These are phyloP conservation scores for Chamaetylas fuelleborni DNA, from an alignment of 2,113 vertebrate species.

Conservation along the genomic window DNA sequence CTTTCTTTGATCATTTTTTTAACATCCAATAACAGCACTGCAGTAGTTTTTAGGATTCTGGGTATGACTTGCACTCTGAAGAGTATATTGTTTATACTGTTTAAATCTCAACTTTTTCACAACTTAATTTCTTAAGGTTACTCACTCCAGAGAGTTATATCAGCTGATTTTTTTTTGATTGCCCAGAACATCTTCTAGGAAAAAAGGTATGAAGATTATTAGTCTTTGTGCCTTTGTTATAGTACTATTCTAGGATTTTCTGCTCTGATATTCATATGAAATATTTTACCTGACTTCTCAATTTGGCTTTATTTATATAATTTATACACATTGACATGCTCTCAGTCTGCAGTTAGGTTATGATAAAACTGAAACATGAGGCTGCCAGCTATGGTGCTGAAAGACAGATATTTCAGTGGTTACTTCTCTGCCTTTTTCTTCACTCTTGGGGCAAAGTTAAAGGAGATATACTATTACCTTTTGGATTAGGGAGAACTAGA, in stretches of 20 bases:
- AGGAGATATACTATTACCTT: not conserved
- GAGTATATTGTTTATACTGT: not conserved
- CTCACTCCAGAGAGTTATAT: not conserved
- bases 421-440: not conserved
- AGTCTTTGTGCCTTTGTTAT: not conserved
- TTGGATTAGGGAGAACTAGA: not conserved
- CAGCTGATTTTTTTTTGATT: not conserved
- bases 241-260: not conserved
- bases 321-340: not conserved
- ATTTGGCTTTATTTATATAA: not conserved
- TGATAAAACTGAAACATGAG: not conserved
- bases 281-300: not conserved
- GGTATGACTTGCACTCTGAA: not conserved
- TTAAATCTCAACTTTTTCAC: not conserved
- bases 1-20: not conserved
- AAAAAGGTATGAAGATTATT: not conserved
- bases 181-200: not conserved
- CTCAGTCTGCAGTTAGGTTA: not conserved
- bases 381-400: not conserved
- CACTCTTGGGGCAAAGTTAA: not conserved
- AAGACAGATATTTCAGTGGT: not conserved
- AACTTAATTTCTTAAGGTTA: not conserved
- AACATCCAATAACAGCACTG: not conserved
- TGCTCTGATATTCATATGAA: not conserved
- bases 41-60: not conserved